Conservation (phyloP, 2,888 invertebrate genomes). For the Oligia latruncula region DNA sequence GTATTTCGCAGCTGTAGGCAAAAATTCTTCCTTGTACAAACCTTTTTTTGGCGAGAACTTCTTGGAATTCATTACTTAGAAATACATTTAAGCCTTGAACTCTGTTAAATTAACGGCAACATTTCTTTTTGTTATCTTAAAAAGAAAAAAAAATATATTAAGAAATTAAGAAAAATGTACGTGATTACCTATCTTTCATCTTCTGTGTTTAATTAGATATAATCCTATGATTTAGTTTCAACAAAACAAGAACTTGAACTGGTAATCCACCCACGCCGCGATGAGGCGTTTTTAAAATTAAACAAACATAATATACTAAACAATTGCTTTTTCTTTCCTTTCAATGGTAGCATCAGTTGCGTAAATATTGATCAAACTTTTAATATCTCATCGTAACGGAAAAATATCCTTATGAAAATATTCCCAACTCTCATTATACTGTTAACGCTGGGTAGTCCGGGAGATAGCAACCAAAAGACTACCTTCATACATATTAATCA, state of each 20-base stretch:
- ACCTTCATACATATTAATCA: background rate
- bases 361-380: conserved; percentile 46
- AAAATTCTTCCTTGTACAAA: background rate
- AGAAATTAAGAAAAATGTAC: background rate
- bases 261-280: background rate
- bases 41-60: background rate
- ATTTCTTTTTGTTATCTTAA: background rate
- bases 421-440: conserved; percentile 43
- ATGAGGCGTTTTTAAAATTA: background rate
- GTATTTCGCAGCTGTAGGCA: conserved; percentile 1
- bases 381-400: conserved; percentile 38
- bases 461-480: conserved; percentile 18
- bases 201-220: background rate
- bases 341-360: conserved; percentile 10
- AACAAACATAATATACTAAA: conserved; percentile 7
- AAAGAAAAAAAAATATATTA: background rate
- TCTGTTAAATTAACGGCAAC: background rate
- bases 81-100: conserved; percentile 4
- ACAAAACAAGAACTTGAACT: background rate
- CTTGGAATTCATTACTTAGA: conserved; percentile 7
- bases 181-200: background rate
- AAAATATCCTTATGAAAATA: conserved; percentile 53
- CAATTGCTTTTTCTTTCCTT: background rate
- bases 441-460: conserved; percentile 21
- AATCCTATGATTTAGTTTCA: background rate